A percentile compares a stretch with the other conserved stretches of the same genome.
Evolutionary conservation across 2,797 vertebrate species (phyloP).

Genomic region (Garrulus glandarius): DNA sequence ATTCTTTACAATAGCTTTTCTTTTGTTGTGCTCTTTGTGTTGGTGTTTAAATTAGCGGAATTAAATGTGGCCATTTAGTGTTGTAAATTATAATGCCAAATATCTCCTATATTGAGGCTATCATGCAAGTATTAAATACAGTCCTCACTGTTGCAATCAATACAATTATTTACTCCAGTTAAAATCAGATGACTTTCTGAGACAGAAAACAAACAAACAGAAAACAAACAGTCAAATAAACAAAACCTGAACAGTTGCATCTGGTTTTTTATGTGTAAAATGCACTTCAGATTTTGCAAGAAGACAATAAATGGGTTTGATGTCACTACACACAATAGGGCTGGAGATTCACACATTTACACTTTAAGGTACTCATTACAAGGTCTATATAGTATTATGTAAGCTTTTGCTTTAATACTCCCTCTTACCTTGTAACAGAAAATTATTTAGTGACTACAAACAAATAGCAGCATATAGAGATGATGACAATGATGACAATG

Average conservation of each 20-base stretch:
- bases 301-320: not conserved
- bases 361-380: not conserved
- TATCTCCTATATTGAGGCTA: not conserved
- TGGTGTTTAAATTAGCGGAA: not conserved
- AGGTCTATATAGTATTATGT: not conserved
- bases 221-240: not conserved
- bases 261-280: rapidly evolving
- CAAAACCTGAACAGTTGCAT: not conserved
- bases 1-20: not conserved
- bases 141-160: not conserved
- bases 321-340: not conserved
- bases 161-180: not conserved
- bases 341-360: not conserved
- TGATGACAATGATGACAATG: not conserved
- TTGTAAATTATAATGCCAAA: not conserved
- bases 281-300: not conserved
- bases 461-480: not conserved
- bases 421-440: not conserved
- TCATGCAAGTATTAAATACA: not conserved
- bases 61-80: not conserved
- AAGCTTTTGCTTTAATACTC: not conserved
- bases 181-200: not conserved
- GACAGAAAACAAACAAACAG: not conserved
- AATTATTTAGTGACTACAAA: not conserved
- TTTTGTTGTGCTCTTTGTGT: not conserved